Percentiles rank a stretch among this genome's conserved stretches.
Evolutionary conservation across 1,140 invertebrate genomes (phyloP).

Genomic region (Fopius arisanus): DNA sequence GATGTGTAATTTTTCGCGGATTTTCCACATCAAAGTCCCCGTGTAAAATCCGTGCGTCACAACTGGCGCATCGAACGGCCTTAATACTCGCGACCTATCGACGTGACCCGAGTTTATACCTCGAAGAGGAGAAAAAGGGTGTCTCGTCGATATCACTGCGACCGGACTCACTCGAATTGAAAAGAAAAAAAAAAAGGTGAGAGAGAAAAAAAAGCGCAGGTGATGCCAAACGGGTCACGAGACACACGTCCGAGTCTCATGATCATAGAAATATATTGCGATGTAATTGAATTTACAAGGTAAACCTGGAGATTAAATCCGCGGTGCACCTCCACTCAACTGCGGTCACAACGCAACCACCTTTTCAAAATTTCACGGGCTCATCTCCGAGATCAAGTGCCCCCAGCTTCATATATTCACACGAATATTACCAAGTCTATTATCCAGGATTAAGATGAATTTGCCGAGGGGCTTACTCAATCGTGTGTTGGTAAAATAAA

Average conservation of each 20-base stretch:
- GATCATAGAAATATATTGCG: background rate
- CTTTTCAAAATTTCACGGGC: background rate
- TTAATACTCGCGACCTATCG: constrained; percentile 28
- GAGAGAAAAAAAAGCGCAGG: background rate
- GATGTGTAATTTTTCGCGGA: no score
- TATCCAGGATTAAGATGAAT: background rate
- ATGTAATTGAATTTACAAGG: background rate
- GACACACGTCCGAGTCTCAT: background rate
- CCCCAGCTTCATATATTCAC: background rate
- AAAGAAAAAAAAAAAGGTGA: background rate
- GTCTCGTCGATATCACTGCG: background rate
- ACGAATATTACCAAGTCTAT: background rate
- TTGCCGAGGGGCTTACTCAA: no score
- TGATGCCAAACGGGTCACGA: background rate
- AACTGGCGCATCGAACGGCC: constrained; percentile 22
- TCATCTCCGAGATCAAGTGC: background rate
- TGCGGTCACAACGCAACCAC: background rate
- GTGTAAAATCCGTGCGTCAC: constrained; percentile 27
- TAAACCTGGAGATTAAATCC: background rate
- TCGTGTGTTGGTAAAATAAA: no score
- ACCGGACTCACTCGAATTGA: background rate
- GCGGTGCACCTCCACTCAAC: background rate
- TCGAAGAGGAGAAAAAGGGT: background rate
- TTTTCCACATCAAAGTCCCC: background rate
- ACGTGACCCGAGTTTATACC: constrained; percentile 7